Evolutionary conservation across 2,113 vertebrate genomes (phyloP).

Genomic region (Syrmaticus mikado): DNA sequence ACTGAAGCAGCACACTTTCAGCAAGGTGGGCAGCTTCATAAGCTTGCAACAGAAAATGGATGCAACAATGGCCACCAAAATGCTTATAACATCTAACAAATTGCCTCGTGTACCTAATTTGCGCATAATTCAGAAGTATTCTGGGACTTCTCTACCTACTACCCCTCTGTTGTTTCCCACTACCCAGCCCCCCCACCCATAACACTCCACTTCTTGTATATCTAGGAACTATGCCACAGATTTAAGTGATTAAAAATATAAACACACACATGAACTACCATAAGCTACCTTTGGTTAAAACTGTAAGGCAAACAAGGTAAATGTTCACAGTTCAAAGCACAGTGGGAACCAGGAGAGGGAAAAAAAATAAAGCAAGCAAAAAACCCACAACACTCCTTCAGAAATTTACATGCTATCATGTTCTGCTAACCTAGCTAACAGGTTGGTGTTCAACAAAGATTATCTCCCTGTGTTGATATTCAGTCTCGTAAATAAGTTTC

Average conservation of each 20-base stretch:
- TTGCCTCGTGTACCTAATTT: not conserved
- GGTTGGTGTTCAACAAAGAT: not conserved
- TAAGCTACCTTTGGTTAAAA: not conserved
- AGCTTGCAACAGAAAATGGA: not conserved
- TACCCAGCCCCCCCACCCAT: not conserved
- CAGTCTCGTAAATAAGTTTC: not conserved
- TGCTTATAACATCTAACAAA: not conserved
- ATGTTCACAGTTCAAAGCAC: not conserved
- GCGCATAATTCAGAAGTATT: not conserved
- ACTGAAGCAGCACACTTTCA: not conserved
- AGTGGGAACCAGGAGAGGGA: not conserved
- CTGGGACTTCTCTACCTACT: not conserved
- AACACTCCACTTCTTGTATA: not conserved
- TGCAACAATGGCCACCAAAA: not conserved
- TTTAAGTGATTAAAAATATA: not conserved
- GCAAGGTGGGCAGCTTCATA: not conserved
- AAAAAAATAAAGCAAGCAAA: not conserved
- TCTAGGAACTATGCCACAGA: too few species aligned
- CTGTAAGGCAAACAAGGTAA: not conserved
- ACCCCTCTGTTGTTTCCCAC: not conserved
- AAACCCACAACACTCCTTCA: rapidly evolving
- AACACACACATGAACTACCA: not conserved
- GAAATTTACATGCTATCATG: not conserved
- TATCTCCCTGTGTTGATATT: not conserved
- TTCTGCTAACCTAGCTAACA: not conserved